Conservation (phyloP, 2,797 vertebrate genomes). For the Glossophaga mutica region DNA sequence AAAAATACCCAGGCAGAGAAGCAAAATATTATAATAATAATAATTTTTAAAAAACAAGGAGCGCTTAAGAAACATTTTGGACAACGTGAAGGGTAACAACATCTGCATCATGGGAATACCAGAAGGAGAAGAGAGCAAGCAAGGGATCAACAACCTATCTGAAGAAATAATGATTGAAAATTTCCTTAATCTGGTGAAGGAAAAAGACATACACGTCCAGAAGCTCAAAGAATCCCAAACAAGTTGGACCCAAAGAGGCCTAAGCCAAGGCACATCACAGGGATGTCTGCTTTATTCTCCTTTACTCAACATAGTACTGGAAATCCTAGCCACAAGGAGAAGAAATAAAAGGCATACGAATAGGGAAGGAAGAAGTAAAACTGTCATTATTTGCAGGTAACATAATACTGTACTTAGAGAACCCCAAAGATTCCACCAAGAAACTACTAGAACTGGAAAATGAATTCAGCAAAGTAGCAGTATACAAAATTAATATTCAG, state of each 20-base stretch:
- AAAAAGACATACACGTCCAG: background rate
- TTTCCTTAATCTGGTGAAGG: background rate
- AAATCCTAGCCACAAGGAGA: too few relatives aligned
- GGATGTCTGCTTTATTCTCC: too few relatives aligned
- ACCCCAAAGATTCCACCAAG: too few relatives aligned
- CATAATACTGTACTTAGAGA: too few relatives aligned
- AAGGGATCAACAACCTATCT: background rate
- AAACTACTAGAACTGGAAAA: too few relatives aligned
- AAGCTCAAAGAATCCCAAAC: background rate
- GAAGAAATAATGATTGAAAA: background rate
- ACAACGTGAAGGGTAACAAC: background rate
- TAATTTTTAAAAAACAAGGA: background rate
- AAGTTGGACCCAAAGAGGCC: background rate
- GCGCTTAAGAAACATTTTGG: background rate
- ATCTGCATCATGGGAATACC: background rate
- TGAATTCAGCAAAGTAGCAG: too few relatives aligned
- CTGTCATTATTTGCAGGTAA: too few relatives aligned
- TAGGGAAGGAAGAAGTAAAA: too few relatives aligned
- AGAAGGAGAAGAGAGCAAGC: background rate
- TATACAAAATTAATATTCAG: too few relatives aligned
- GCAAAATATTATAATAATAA: too few relatives aligned
- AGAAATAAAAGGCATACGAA: too few relatives aligned
- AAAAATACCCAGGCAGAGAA: background rate
- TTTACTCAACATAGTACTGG: too few relatives aligned
- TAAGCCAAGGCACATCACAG: background rate